Conservation (phyloP, 2,888 invertebrate genomes). For the Phortica magna region DNA sequence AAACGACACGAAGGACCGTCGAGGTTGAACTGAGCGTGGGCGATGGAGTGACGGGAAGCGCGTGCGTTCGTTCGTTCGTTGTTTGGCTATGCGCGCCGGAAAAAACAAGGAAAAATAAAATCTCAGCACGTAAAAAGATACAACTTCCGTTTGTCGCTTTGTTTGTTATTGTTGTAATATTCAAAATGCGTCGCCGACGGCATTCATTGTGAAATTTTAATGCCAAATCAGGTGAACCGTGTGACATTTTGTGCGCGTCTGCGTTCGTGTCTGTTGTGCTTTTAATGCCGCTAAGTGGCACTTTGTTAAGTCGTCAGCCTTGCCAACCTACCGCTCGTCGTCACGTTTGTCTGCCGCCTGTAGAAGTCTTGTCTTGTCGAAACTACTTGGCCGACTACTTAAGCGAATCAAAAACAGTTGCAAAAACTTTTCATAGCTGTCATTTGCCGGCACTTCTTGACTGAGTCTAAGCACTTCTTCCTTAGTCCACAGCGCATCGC, state of each 20-base stretch:
- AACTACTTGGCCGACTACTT: not conserved
- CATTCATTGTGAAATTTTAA: constrained; percentile 19
- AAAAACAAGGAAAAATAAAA: not conserved
- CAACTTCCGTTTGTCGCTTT: constrained; percentile 27
- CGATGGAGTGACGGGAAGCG: not conserved
- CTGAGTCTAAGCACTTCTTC: not conserved
- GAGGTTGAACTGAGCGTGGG: not conserved
- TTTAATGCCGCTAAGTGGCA: constrained; percentile 29
- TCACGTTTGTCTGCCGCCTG: not conserved
- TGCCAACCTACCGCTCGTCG: not conserved
- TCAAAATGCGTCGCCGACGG: constrained; percentile 23
- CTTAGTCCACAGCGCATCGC: not conserved
- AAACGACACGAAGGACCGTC: constrained; percentile 20
- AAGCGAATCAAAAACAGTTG: constrained; percentile 5
- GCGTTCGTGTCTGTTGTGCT: not conserved
- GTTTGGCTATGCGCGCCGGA: not conserved
- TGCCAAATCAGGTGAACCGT: constrained; percentile 28
- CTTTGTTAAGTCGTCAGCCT: constrained; percentile 23
- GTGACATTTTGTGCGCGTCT: constrained; percentile 21
- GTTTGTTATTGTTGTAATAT: constrained; percentile 25
- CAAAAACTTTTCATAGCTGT: constrained; percentile 19
- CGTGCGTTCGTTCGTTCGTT: too few relatives aligned
- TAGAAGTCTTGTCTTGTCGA: not conserved
- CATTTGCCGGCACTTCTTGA: constrained; percentile 8
- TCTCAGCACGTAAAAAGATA: constrained; percentile 1